phyloP scores from a whole-genome alignment of 2,888 invertebrate genomes.

The Onthophagus sagittarius region DNA sequence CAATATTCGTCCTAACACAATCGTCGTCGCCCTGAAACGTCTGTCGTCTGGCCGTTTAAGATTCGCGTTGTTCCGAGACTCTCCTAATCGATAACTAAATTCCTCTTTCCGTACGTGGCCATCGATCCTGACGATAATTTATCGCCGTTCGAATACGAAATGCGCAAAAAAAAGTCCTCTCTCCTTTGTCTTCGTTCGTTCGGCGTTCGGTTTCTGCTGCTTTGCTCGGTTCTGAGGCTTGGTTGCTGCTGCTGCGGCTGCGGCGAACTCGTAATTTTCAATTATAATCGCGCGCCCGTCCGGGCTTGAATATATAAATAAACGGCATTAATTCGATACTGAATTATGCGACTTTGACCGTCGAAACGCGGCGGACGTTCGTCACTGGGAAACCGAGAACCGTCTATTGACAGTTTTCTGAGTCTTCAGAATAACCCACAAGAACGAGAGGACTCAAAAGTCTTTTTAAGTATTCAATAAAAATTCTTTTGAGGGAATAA shows the following conservation, averaged over 20 bases:
- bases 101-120: constrained; percentile 11
- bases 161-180: constrained; percentile 23
- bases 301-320: constrained; percentile 24
- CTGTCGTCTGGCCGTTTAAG: neutral
- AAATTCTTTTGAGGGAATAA: neutral
- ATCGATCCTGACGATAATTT: constrained; percentile 20
- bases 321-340: constrained; percentile 24
- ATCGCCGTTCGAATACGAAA: constrained; percentile 23
- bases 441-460: neutral
- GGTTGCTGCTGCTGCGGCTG: neutral
- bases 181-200: constrained; percentile 19
- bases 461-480: neutral
- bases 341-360: constrained; percentile 26
- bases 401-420: constrained; percentile 3
- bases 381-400: neutral
- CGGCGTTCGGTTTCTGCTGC: neutral
- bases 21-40: neutral
- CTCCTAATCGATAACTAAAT: constrained; percentile 15
- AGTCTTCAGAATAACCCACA: neutral
- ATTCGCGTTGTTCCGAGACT: constrained; percentile 3
- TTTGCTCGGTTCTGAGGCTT: neutral
- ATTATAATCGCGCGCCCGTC: constrained; percentile 24
- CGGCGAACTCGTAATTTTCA: constrained; percentile 23
- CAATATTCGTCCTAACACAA: neutral
- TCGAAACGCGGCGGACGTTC: constrained; percentile 17